These are phyloP conservation scores for Drosophila pectinifera DNA, from an alignment of 1,140 invertebrate species.

Conservation along the genomic window DNA sequence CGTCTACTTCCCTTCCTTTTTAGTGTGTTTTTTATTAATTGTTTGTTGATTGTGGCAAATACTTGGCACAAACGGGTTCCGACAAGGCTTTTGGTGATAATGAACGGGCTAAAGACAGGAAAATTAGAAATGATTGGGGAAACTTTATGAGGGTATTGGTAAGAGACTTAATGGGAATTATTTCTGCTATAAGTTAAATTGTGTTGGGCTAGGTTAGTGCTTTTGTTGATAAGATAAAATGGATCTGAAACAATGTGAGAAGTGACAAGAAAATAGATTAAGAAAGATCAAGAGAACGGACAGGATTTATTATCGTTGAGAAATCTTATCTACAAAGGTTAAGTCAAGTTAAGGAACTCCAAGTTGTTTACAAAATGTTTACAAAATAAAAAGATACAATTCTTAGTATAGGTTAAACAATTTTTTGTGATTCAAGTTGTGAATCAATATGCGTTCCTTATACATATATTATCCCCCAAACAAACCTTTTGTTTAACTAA, in stretches of 20 bases:
- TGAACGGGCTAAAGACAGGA: constrained; percentile 20
- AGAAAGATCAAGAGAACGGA: background rate
- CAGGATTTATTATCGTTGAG: background rate
- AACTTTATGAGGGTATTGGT: background rate
- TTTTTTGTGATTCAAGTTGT: too few relatives aligned
- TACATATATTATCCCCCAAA: background rate
- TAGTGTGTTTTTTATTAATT: constrained; percentile 50
- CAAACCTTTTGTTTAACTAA: background rate
- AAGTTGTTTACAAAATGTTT: too few relatives aligned
- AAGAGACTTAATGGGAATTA: background rate
- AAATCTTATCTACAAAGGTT: background rate
- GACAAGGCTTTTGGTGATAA: constrained; percentile 12
- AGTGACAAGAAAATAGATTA: background rate
- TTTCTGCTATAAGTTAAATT: too few relatives aligned
- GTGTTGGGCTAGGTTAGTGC: too few relatives aligned
- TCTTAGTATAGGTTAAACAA: background rate
- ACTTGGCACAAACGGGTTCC: constrained; percentile 22
- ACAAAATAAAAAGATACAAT: background rate
- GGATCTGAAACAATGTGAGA: background rate
- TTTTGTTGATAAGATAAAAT: background rate
- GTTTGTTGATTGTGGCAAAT: constrained; percentile 65
- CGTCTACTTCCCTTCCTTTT: constrained; percentile 2
- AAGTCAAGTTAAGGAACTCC: too few relatives aligned
- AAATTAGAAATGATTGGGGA: constrained; percentile 22
- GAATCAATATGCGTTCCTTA: background rate